These are phyloP conservation scores for Leptopterna dolabrata DNA, from an alignment of 2,888 invertebrate genomes.

Conservation along the genomic window DNA sequence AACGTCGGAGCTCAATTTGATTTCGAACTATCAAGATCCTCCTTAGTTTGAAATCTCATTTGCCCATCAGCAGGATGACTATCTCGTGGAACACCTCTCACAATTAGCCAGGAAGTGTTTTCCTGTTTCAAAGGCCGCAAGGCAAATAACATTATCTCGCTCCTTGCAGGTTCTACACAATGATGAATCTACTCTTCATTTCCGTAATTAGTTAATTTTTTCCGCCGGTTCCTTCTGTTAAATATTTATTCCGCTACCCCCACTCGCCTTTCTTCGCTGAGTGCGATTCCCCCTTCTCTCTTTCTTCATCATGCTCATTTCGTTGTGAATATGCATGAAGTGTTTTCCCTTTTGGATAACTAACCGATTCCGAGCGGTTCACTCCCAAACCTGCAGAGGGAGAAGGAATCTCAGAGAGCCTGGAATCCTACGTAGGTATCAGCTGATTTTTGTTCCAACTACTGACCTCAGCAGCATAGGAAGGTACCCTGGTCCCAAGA, in stretches of 20 bases:
- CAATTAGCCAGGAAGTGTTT: neutral
- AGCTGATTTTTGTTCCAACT: too few relatives aligned
- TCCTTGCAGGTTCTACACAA: neutral
- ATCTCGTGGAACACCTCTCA: neutral
- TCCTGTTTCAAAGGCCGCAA: neutral
- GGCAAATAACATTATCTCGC: neutral
- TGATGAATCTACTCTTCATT: neutral
- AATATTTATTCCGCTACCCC: neutral
- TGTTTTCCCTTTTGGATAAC: too few relatives aligned
- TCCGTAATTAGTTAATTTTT: neutral
- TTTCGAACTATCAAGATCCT: neutral
- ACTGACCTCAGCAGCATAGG: too few relatives aligned
- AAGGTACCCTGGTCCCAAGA: too few relatives aligned
- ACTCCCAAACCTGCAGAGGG: neutral
- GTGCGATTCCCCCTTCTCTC: neutral
- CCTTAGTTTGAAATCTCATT: neutral
- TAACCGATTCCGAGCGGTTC: neutral
- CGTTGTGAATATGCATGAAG: neutral
- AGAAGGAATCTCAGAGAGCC: neutral
- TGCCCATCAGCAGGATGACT: neutral
- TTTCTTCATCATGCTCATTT: neutral
- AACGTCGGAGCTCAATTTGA: neutral
- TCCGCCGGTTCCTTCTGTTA: neutral
- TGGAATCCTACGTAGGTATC: neutral
- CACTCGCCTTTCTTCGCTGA: neutral